Conservation (phyloP, 1,140 invertebrate species). For the Acromyrmex echinatior region DNA sequence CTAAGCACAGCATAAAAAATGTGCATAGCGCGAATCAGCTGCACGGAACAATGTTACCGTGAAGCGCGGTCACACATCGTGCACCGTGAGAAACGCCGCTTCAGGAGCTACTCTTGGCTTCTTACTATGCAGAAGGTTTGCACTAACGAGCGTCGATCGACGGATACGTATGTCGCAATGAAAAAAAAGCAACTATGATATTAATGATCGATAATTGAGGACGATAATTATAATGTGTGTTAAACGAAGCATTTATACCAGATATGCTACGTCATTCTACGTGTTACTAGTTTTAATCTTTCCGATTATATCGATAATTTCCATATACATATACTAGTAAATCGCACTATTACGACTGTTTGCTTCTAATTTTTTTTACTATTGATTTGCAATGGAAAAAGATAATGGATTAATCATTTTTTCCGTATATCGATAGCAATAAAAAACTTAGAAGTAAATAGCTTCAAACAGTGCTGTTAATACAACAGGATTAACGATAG, state of each 20-base stretch:
- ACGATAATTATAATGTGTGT: background rate
- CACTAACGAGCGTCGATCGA: constrained; percentile 4
- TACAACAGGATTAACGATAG: too few species aligned
- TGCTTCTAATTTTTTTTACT: background rate
- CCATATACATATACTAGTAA: background rate
- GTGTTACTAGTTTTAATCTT: background rate
- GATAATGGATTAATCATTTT: too few species aligned
- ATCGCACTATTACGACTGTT: background rate
- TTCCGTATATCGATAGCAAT: too few species aligned
- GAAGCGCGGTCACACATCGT: constrained; percentile 34
- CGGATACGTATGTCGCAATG: background rate
- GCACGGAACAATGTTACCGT: constrained; percentile 47
- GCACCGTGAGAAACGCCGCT: constrained; percentile 40
- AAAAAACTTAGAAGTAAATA: too few species aligned
- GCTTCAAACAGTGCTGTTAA: too few species aligned
- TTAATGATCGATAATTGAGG: background rate
- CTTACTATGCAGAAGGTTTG: background rate
- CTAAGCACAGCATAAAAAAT: constrained; percentile 41
- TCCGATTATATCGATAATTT: constrained; percentile 2
- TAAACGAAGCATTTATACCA: background rate
- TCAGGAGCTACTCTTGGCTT: background rate
- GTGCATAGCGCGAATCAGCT: constrained; percentile 32
- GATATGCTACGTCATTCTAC: constrained; percentile 10
- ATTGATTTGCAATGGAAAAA: background rate
- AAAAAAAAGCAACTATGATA: background rate